These are phyloP conservation scores for Chionis minor DNA, from an alignment of 2,113 vertebrate species.

Conservation along the genomic window DNA sequence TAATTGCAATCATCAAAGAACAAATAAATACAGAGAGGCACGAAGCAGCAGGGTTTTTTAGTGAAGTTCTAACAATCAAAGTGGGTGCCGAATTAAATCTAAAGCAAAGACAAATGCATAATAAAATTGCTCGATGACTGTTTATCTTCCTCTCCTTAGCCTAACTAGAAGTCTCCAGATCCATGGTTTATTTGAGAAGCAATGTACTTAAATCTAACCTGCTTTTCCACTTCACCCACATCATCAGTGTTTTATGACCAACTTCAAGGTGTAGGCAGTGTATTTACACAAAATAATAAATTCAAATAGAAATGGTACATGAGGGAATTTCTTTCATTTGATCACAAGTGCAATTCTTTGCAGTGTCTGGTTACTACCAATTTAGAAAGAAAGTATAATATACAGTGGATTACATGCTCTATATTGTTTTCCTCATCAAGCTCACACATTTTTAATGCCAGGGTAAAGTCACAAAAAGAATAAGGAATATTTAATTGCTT, in stretches of 20 bases:
- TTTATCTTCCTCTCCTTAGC: not conserved
- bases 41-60: not conserved
- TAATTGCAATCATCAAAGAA: not conserved
- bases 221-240: conserved; percentile 19
- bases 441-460: not conserved
- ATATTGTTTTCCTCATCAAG: not conserved
- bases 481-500: conserved; percentile 8
- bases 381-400: not conserved
- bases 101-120: conserved; percentile 27
- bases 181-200: not conserved
- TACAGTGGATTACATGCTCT: not conserved
- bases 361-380: not conserved
- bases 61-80: not conserved
- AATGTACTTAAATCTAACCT: not conserved
- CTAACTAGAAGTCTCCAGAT: not conserved
- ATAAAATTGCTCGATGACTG: not conserved
- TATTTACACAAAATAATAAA: conserved; percentile 22
- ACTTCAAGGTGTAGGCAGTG: not conserved
- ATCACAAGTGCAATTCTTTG: not conserved
- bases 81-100: not conserved
- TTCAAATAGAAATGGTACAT: conserved; percentile 14
- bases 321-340: not conserved
- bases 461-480: not conserved
- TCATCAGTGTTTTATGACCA: not conserved
- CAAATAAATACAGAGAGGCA: not conserved